Conservation (phyloP, 2,888 invertebrate species). For the Orthonevra nobilis region DNA sequence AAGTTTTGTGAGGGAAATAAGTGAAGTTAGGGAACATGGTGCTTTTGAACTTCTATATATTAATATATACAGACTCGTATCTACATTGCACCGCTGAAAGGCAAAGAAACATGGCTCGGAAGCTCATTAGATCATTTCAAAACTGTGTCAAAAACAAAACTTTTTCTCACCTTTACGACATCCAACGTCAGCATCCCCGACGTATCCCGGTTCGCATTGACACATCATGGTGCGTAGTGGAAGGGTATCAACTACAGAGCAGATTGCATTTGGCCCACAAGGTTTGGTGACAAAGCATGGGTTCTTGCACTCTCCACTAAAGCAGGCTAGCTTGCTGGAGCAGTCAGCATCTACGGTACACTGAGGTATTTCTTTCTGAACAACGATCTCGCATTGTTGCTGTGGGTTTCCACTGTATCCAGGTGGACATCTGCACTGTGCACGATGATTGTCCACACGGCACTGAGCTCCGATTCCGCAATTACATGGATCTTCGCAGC, state of each 20-base stretch:
- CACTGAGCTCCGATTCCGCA: conserved; percentile 91
- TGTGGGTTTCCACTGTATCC: conserved; percentile 90
- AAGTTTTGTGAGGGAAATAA: not conserved
- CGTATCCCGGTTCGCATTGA: conserved; percentile 89
- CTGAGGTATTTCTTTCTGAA: conserved; percentile 82
- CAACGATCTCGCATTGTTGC: conserved; percentile 83
- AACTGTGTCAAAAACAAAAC: not conserved
- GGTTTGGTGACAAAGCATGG: conserved; percentile 89
- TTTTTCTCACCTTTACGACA: conserved; percentile 87
- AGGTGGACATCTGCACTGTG: conserved; percentile 90
- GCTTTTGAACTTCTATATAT: conserved; percentile 14
- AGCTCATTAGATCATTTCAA: conserved; percentile 17
- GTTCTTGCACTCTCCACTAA: conserved; percentile 88
- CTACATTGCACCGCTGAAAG: conserved; percentile 64
- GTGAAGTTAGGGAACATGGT: conserved; percentile 47
- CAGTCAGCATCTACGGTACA: conserved; percentile 92
- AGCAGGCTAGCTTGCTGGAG: conserved; percentile 91
- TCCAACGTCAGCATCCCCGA: conserved; percentile 92
- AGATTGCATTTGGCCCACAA: conserved; percentile 90
- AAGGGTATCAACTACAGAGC: conserved; percentile 91
- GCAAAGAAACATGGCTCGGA: conserved; percentile 31
- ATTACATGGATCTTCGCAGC: conserved; percentile 91
- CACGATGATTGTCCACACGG: conserved; percentile 87
- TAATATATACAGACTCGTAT: conserved; percentile 56
- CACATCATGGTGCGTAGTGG: conserved; percentile 94